These are phyloP conservation scores for Ancistrus triradiatus DNA, from an alignment of 2,113 vertebrate species.

Conservation along the genomic window DNA sequence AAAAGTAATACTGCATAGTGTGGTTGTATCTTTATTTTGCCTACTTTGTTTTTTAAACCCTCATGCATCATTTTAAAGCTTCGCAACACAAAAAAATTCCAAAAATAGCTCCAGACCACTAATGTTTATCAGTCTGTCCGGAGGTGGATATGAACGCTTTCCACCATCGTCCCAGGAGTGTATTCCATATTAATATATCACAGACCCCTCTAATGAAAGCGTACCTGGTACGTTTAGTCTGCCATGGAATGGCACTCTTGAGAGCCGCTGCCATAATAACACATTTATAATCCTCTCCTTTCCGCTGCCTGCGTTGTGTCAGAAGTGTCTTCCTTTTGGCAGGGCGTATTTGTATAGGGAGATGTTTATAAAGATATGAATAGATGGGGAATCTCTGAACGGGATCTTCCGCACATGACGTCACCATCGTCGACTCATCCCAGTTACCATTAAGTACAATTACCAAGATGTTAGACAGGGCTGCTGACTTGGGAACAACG, in stretches of 20 bases:
- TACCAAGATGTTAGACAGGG: not conserved
- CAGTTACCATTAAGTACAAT: not conserved
- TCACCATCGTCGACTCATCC: not conserved
- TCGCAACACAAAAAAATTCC: no score
- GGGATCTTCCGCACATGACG: not conserved
- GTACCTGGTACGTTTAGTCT: conserved; percentile 44
- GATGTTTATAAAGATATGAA: conserved; percentile 25
- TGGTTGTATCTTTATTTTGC: no score
- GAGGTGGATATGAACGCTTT: no score
- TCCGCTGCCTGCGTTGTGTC: conserved; percentile 31
- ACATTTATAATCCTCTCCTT: conserved; percentile 1
- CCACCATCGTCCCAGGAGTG: no score
- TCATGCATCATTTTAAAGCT: no score
- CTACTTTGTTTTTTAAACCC: no score
- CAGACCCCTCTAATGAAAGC: conserved; percentile 6
- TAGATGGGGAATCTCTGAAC: not conserved
- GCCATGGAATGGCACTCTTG: conserved; percentile 20
- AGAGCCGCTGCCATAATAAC: not conserved
- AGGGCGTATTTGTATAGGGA: not conserved
- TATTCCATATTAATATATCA: no score
- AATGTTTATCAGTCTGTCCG: no score
- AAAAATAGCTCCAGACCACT: no score
- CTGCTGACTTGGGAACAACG: no score
- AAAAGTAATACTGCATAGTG: no score
- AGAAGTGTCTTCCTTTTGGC: conserved; percentile 15